phyloP scores from a whole-genome alignment of 2,113 vertebrate genomes.

The Psittacus erithacus region DNA sequence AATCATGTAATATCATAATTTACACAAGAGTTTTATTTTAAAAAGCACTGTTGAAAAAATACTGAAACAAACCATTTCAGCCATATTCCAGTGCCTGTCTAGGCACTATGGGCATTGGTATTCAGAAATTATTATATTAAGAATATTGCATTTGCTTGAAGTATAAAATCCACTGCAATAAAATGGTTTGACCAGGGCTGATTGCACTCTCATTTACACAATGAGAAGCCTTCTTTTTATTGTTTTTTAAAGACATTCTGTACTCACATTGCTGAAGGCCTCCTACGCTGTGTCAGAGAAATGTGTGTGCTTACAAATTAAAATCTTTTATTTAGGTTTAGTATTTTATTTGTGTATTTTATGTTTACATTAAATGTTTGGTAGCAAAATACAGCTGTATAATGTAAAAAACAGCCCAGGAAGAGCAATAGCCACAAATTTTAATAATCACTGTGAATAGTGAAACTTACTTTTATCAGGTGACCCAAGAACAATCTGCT shows the following conservation, averaged over 20 bases:
- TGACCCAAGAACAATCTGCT: neutral
- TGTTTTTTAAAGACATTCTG: neutral
- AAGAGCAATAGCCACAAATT: neutral
- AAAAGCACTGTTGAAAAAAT: neutral
- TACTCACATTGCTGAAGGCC: neutral
- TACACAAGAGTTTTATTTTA: neutral
- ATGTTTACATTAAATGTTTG: neutral
- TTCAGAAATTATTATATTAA: neutral
- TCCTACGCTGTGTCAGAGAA: neutral
- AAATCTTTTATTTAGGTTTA: neutral
- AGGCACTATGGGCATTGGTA: neutral
- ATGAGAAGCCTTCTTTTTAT: neutral
- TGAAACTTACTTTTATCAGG: constrained; percentile 8
- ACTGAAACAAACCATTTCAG: neutral
- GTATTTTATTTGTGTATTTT: neutral
- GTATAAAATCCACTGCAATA: neutral
- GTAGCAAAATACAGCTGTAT: neutral
- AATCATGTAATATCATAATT: neutral
- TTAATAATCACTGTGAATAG: neutral
- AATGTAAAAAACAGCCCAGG: neutral
- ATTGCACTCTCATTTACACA: neutral
- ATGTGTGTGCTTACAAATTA: neutral
- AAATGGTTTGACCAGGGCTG: neutral
- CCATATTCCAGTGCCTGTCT: neutral
- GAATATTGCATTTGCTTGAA: neutral